Conservation (phyloP, 2,797 vertebrate species). For the Dromococcyx pavoninus region DNA sequence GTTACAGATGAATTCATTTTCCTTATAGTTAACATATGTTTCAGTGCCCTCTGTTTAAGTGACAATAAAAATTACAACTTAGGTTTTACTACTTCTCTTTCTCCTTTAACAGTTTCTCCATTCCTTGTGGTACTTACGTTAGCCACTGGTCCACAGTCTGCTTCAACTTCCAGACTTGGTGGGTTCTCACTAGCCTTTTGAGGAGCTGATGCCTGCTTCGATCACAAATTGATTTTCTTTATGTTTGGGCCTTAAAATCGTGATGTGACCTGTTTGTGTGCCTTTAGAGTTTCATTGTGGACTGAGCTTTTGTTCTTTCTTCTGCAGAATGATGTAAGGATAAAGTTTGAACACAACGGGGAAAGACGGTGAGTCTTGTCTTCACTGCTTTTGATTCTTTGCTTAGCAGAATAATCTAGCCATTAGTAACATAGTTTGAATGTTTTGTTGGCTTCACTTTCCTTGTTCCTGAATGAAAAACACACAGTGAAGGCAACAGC, state of each 20-base stretch:
- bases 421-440: not conserved
- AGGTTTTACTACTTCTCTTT: not conserved
- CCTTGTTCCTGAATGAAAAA: not conserved
- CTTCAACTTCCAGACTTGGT: not conserved
- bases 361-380: constrained; percentile 87
- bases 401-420: not conserved
- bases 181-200: not conserved
- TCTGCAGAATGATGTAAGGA: constrained; percentile 86
- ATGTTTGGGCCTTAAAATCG: not conserved
- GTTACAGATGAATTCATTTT: not conserved
- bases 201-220: not conserved
- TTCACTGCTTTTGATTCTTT: not conserved
- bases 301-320: constrained; percentile 60
- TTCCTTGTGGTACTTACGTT: not conserved
- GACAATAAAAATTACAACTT: not conserved
- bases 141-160: not conserved
- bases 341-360: constrained; percentile 90
- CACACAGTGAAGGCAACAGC: not conserved
- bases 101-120: not conserved
- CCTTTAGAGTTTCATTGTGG: not conserved
- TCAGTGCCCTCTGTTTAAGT: not conserved
- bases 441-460: not conserved
- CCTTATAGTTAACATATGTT: not conserved
- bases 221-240: not conserved
- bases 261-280: not conserved